These are phyloP conservation scores for Psittacula derbiana DNA, from an alignment of 2,797 vertebrate genomes.

Conservation along the genomic window DNA sequence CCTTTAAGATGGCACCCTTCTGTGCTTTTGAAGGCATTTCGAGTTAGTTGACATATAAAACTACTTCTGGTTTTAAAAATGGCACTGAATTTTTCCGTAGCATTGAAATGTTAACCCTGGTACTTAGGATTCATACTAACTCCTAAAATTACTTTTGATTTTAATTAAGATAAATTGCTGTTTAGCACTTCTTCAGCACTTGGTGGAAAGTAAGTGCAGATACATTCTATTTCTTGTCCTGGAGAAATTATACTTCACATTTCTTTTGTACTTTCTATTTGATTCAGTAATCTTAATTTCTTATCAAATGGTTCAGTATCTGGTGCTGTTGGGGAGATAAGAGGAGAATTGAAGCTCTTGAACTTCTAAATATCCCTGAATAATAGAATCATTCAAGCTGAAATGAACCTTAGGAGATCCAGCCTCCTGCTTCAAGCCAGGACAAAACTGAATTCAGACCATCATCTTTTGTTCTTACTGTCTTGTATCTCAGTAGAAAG, in stretches of 20 bases:
- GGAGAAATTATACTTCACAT: slow-evolving; percentile 19
- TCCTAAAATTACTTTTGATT: slow-evolving; percentile 48
- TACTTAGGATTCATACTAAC: background rate
- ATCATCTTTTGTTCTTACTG: background rate
- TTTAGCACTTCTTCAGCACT: slow-evolving; percentile 2
- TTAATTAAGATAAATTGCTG: slow-evolving; percentile 55
- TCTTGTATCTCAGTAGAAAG: background rate
- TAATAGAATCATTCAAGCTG: background rate
- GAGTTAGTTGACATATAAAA: background rate
- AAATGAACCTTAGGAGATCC: background rate
- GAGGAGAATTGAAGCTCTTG: slow-evolving; percentile 5
- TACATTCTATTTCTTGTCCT: background rate
- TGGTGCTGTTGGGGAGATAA: background rate
- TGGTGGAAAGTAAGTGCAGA: background rate
- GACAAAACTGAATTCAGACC: background rate
- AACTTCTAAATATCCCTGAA: slow-evolving; percentile 21
- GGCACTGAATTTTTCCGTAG: background rate
- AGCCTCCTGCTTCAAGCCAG: background rate
- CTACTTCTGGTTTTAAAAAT: background rate
- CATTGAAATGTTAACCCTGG: slow-evolving; percentile 13
- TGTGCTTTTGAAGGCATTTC: background rate
- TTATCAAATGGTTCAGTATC: slow-evolving; percentile 12
- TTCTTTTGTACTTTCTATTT: slow-evolving; percentile 26
- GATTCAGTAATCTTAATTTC: slow-evolving; percentile 28
- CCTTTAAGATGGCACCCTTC: background rate